Evolutionary conservation across 2,888 invertebrate species (phyloP).

Genomic region (Cephalotes varians): DNA sequence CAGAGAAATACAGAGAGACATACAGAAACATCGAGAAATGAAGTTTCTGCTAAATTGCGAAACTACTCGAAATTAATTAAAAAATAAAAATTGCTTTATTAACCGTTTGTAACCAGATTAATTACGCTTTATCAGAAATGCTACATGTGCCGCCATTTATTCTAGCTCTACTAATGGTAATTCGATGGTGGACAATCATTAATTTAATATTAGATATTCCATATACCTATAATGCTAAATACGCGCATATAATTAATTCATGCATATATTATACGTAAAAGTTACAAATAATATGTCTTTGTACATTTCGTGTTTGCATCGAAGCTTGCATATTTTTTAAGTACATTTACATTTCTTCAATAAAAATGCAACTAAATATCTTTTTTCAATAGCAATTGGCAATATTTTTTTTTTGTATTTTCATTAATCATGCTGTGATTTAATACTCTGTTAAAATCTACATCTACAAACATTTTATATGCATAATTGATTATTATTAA

Average conservation of each 20-base stretch:
- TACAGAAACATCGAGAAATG: background rate
- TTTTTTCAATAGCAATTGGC: background rate
- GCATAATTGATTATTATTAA: background rate
- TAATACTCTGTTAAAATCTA: background rate
- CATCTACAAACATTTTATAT: background rate
- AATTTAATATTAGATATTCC: constrained; percentile 44
- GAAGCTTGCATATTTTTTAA: background rate
- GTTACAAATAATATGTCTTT: constrained; percentile 10
- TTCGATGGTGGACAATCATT: constrained; percentile 20
- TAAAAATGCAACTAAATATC: background rate
- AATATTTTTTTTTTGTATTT: background rate
- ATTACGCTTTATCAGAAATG: background rate
- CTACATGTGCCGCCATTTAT: background rate
- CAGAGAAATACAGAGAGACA: too few relatives aligned
- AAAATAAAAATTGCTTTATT: background rate
- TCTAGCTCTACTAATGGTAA: constrained; percentile 22
- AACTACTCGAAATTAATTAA: constrained; percentile 20
- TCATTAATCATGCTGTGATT: background rate
- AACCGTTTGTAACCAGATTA: background rate
- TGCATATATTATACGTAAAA: background rate
- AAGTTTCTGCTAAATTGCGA: background rate
- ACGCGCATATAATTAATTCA: constrained; percentile 36
- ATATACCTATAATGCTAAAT: constrained; percentile 20
- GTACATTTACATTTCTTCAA: background rate
- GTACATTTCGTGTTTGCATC: background rate